Base-by-base conservation (phyloP, 2,888 invertebrate genomes). In the Cephus rjabovi region DNA sequence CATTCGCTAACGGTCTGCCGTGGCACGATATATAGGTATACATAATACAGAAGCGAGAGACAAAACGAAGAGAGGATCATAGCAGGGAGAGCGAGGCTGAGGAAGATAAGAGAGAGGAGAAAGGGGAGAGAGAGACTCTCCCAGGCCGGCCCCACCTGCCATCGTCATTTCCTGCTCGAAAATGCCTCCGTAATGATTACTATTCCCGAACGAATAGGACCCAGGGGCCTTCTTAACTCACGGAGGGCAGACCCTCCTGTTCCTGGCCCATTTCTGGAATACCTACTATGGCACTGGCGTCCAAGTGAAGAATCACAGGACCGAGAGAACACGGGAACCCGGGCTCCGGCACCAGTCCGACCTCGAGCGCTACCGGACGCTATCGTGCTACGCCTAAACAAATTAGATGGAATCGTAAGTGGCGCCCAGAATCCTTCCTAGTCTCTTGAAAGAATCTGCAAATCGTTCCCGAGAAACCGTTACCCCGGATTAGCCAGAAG, bases 151-250 rank as follows among this genome's bases (percentile, higher is more conserved):
- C 78, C 83, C 85, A 86, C 84, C 87, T 86, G 84, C 83, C 81
- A 75, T 76, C 77, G 78, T 79, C 86, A 83, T 84, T 88, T 88
- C 86, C 87, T 87, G 84, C 80, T 83, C 82, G 78, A 78, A 83
- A 87, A 82, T 83, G 82, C 80, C 81, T 79, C 81, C 77, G 81
- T 85, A 83, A 87, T 87, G 84, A 86, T 86, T 83, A 84, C 83
- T 84, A 86, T 85, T 86, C 83, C 80, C 82, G 70, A 80, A 83
- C 82, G 82, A 84, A 85, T 85, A 84, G 81, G 71, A 34, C 82
- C 79, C 76, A 75, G 56, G 56, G 56, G 56, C 56, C 56, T 56
- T 23, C 56, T 56, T 23, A 23, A 56, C 23, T 56, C 56, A 23
- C 56, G 56, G 23, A 56, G 56, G 56, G 56, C 56, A 56, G 56